Conservation (phyloP, 2,797 vertebrate species). For the Sebastes trivittatus region DNA sequence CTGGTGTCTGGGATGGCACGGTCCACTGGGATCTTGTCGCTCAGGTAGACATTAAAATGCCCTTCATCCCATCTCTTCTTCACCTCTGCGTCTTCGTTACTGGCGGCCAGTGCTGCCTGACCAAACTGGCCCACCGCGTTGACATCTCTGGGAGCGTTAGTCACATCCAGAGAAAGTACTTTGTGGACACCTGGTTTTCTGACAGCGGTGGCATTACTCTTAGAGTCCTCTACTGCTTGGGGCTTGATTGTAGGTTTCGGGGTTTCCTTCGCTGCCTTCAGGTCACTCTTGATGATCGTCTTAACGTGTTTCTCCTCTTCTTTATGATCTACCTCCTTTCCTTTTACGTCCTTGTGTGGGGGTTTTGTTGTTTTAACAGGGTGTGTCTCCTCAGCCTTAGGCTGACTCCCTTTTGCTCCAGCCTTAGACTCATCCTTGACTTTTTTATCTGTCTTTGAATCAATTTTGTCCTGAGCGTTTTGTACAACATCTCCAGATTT, state of each 20-base stretch:
- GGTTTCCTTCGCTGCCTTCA: not conserved
- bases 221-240: not conserved
- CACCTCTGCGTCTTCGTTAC: constrained; percentile 82
- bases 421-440: not conserved
- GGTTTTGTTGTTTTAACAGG: constrained; percentile 23
- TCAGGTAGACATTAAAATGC: constrained; percentile 95
- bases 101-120: constrained; percentile 77
- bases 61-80: constrained; percentile 92
- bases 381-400: not conserved
- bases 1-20: constrained; percentile 92
- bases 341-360: constrained; percentile 12
- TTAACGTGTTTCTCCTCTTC: not conserved
- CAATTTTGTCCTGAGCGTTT: not conserved
- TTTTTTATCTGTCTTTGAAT: constrained; percentile 7
- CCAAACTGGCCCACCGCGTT: constrained; percentile 92
- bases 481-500: not conserved
- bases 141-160: constrained; percentile 83
- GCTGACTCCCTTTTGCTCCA: not conserved
- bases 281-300: not conserved
- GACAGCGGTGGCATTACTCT: constrained; percentile 18
- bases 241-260: not conserved
- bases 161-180: constrained; percentile 87
- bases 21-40: constrained; percentile 93
- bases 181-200: constrained; percentile 78
- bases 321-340: not conserved